Evolutionary conservation across 2,888 invertebrate genomes (phyloP).

Genomic region (Microchrysa polita): DNA sequence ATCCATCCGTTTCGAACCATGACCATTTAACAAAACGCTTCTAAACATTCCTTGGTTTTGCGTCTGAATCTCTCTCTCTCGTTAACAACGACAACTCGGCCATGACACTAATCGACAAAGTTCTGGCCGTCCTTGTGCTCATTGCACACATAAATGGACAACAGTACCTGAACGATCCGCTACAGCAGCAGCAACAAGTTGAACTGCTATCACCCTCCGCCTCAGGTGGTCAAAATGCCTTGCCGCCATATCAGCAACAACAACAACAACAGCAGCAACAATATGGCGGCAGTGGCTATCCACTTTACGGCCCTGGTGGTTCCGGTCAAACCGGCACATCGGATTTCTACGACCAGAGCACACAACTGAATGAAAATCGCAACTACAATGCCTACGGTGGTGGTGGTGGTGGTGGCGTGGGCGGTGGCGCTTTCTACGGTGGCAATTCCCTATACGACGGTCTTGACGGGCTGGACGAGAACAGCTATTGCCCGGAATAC

Average conservation of each 20-base stretch:
- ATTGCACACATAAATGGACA: background rate
- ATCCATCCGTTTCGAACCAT: no score
- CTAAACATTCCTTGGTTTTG: no score
- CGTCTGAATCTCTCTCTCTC: no score
- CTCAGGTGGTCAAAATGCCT: background rate
- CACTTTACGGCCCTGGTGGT: slow-evolving; percentile 15
- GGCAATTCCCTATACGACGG: slow-evolving; percentile 15
- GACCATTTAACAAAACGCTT: no score
- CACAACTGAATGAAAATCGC: slow-evolving; percentile 14
- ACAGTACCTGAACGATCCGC: slow-evolving; percentile 29
- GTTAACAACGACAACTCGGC: no score
- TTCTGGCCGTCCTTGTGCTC: background rate
- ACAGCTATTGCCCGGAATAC: slow-evolving; percentile 78
- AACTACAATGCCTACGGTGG: slow-evolving; percentile 19
- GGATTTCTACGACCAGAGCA: slow-evolving; percentile 16
- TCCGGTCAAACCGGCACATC: slow-evolving; percentile 10
- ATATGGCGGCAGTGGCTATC: background rate
- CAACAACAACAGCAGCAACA: slow-evolving; percentile 36
- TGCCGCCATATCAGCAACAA: background rate
- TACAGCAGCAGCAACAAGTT: slow-evolving; percentile 28
- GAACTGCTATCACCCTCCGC: background rate
- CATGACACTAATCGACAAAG: background rate
- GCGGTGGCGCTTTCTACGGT: no score
- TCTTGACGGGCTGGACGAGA: slow-evolving; percentile 56
- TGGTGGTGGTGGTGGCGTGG: background rate